Evolutionary conservation across 2,113 vertebrate genomes (phyloP), one percentile per base, ranked within the genome.

Genomic region (Etheostoma spectabile): DNA sequence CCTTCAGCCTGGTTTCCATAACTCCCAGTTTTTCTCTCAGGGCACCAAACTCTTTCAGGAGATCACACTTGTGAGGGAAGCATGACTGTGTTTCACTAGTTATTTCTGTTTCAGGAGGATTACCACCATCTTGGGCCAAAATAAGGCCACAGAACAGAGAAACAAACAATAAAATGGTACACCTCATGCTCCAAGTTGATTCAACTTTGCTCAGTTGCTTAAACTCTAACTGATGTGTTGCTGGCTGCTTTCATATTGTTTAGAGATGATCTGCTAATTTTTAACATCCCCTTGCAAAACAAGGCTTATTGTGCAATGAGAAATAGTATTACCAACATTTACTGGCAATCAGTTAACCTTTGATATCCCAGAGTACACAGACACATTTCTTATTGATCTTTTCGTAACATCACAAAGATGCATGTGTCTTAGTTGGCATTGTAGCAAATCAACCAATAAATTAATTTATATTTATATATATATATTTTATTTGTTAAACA

Each of bases 101-200:
- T 8, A 0, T 1, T 49, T 30, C 24, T 14, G 0, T 48, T 30
- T 8, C 11, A 33, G 19, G 0, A 16, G 19, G 0, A 24, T 7
- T 5, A 8, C 0, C 6, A 11, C 3, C 18, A 4, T 66, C 38
- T 42, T 49, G 42, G 19, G 27, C 53, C 13, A 5, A 24, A 67
- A 13, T 59, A 19, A 49, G 1, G 63, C 53, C 19, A 0, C 63
- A 57, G 5, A 48, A 35, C 8, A 67, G 42, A 2, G 0, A 57
- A 1, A 18, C 7, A 18, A 48, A 11, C 38, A 15, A 1, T 2
- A 35, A 55, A 21, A 56, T 12, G 3, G 12, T 4, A 2, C 8
- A 65, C 33, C 30, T 57, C 51, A 76, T 64, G 11, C 30, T 74
- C 2, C 16, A 49, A 57, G 53, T 71, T 45, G 11, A 15, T 48